A percentile compares a stretch with the other conserved stretches of the same genome.
Conservation (phyloP, 2,888 invertebrate species). For the Diarsia dahlii region DNA sequence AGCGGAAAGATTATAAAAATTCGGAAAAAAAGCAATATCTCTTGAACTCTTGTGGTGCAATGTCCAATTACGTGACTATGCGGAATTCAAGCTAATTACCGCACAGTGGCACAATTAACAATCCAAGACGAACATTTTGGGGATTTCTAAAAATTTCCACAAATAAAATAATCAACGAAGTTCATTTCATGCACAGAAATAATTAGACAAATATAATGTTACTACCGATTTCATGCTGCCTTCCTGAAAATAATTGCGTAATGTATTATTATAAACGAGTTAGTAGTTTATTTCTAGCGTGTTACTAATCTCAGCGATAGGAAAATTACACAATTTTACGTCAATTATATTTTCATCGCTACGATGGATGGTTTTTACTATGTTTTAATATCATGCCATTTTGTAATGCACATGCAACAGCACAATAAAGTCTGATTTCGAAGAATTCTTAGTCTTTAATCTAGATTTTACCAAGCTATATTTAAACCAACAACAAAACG, state of each 20-base stretch:
- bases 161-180: slow-evolving; percentile 26
- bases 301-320: slow-evolving; percentile 29
- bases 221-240: slow-evolving; percentile 20
- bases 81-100: slow-evolving; percentile 40
- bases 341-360: slow-evolving; percentile 28
- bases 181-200: slow-evolving; percentile 26
- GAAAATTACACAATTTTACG: slow-evolving; percentile 38
- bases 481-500: slow-evolving; percentile 23
- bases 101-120: slow-evolving; percentile 39
- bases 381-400: slow-evolving; percentile 1
- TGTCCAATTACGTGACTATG: slow-evolving; percentile 33
- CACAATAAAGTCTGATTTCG: not conserved
- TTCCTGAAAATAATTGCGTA: slow-evolving; percentile 54
- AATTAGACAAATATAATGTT: slow-evolving; percentile 28
- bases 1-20: slow-evolving; percentile 7
- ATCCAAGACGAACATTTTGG: slow-evolving; percentile 1
- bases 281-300: slow-evolving; percentile 37
- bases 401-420: not conserved
- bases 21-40: slow-evolving; percentile 17
- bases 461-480: slow-evolving; percentile 28
- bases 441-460: not conserved
- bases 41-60: slow-evolving; percentile 4
- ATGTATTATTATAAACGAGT: slow-evolving; percentile 17
- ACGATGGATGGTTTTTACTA: not conserved
- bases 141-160: slow-evolving; percentile 3